These are phyloP conservation scores for Epicauta chinensis DNA, from an alignment of 1,140 invertebrate genomes.

Conservation along the genomic window DNA sequence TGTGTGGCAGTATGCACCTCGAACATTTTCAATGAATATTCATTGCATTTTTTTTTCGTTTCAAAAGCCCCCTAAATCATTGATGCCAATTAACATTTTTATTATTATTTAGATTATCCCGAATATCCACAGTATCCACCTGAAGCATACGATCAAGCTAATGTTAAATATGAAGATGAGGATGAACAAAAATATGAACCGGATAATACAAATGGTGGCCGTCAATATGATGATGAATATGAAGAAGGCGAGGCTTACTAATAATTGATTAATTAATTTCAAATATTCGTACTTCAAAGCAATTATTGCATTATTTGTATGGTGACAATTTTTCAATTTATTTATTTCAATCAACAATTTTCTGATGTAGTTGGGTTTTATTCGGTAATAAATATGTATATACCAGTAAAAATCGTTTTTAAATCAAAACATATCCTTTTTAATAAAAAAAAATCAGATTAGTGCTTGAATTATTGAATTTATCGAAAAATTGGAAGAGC, in stretches of 20 bases:
- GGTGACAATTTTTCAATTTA: too few relatives aligned
- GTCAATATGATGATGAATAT: conserved; percentile 39
- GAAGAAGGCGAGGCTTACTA: conserved; percentile 43
- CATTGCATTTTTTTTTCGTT: neutral
- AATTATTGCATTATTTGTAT: too few relatives aligned
- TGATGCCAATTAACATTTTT: neutral
- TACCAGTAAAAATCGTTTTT: too few relatives aligned
- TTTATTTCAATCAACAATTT: too few relatives aligned
- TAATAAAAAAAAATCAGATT: too few relatives aligned
- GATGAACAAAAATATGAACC: conserved; percentile 58
- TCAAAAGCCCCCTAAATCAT: too few relatives aligned
- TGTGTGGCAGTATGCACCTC: conserved; percentile 35
- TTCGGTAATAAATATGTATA: too few relatives aligned
- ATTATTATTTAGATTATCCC: conserved; percentile 53
- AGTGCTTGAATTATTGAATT: too few relatives aligned
- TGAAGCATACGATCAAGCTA: conserved; percentile 48
- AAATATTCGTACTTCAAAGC: too few relatives aligned
- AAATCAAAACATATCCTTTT: too few relatives aligned
- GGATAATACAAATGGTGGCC: conserved; percentile 37
- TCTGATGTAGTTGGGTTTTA: too few relatives aligned
- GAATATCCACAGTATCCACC: conserved; percentile 50
- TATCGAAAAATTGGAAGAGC: too few relatives aligned
- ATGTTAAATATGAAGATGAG: conserved; percentile 60
- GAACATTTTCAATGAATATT: conserved; percentile 19
- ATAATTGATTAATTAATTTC: neutral